Evolutionary conservation across 1,140 invertebrate genomes (phyloP), one percentile per base, ranked within the genome.

Genomic region (Atta colombica): DNA sequence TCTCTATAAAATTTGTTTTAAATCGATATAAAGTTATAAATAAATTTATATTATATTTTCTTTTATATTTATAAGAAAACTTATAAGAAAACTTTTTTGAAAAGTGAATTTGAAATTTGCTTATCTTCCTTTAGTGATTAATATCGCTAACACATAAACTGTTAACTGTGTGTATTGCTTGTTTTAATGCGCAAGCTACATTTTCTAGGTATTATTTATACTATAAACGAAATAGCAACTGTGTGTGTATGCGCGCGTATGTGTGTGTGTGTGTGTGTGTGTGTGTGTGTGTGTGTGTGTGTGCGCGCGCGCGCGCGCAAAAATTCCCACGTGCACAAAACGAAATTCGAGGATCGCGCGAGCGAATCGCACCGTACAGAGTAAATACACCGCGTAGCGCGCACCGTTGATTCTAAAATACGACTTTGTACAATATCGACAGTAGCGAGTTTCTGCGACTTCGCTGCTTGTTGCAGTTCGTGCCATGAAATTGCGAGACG

Each of bases 401-500:
- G 28, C 69, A 49, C 45, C 58, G 49, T 35, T 84, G 39, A 84
- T 84, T 75, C 69, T 75, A 74, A 75, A 84, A 75, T 75, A 51
- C 45, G 77, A 71, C 80, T 60, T 61, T 18, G 80, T 51, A 21
- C 18, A 75, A 55, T 84, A 84, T 84, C 80, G 69, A 84, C 80
- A 75, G 80, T 31, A 31, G 68, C 77, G 77, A 69, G 66, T 71
- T 80, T 81, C 65, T 31, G 49, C 66, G 77, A 12, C 21, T 82
- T 63, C 51, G 21, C 65, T 10, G n/a, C 39, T 65, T 39, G 78
- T 60, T 35, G 69, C 80, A 63, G 58, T 75, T 49, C 80, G 80
- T 75, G 39, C 69, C 55, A 45, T 75, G 80, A 84, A 84, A 84
- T 84, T 84, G 80, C 80, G 25, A 63, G 80, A 75, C 80, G 80